A percentile compares a stretch with the other conserved stretches of the same genome.
Evolutionary conservation across 2,113 vertebrate species (phyloP).

Genomic region (Otolemur garnettii): DNA sequence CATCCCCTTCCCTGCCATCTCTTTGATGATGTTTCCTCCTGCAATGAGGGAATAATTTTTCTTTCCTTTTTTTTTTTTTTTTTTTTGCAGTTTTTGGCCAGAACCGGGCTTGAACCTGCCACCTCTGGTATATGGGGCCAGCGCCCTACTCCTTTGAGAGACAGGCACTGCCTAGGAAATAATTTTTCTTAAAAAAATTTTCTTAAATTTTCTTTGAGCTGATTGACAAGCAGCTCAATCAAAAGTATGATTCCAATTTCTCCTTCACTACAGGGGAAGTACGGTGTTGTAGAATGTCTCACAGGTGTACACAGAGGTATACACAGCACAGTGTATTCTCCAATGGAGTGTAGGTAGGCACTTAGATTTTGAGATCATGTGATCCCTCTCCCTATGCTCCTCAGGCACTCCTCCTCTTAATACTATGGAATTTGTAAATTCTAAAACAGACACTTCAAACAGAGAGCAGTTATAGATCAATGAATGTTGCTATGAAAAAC

Average conservation of each 20-base stretch:
- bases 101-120: too few relatives aligned
- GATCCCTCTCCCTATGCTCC: background rate
- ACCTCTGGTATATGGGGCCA: too few relatives aligned
- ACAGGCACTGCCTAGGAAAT: background rate
- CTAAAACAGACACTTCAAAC: background rate
- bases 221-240: conserved; percentile 34
- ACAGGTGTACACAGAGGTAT: background rate
- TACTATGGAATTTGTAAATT: background rate
- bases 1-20: background rate
- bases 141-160: too few relatives aligned
- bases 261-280: background rate
- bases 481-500: background rate
- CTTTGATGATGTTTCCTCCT: background rate
- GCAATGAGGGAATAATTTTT: too few relatives aligned
- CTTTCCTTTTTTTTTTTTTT: too few relatives aligned
- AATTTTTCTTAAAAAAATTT: background rate
- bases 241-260: background rate
- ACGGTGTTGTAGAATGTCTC: background rate
- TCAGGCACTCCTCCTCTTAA: background rate
- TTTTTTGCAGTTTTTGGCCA: too few relatives aligned
- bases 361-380: background rate
- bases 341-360: background rate
- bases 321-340: background rate
- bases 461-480: background rate
- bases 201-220: too few relatives aligned